Evolutionary conservation across 2,113 vertebrate species (phyloP).

Genomic region (Rhinolophus ferrumequinum): DNA sequence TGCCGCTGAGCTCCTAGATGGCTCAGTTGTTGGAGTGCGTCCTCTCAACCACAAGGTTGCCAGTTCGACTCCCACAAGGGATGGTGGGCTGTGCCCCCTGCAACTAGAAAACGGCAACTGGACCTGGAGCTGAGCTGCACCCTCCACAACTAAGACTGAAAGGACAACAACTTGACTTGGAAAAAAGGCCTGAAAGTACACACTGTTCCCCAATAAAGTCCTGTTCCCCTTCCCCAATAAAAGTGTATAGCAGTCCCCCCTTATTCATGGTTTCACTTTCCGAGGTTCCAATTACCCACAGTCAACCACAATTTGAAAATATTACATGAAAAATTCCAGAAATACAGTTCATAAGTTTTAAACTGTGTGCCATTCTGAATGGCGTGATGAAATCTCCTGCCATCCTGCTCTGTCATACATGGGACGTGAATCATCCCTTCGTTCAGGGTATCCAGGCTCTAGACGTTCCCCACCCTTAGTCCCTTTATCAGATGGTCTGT

Average conservation of each 20-base stretch:
- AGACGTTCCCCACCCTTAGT: background rate
- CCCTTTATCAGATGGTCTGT: background rate
- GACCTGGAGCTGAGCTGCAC: no score
- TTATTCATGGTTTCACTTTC: background rate
- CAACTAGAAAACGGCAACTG: no score
- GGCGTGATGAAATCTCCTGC: background rate
- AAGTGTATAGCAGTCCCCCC: background rate
- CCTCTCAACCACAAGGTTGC: no score
- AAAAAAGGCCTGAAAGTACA: no score
- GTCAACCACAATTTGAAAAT: background rate
- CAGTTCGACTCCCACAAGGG: no score
- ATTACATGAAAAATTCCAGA: background rate
- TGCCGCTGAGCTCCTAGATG: no score
- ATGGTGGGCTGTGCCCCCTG: no score
- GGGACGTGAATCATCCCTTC: background rate
- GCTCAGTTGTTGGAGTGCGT: no score
- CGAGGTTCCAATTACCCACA: background rate
- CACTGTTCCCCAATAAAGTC: no score
- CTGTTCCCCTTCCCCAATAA: no score
- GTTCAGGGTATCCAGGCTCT: background rate
- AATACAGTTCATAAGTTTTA: background rate
- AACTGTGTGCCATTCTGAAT: background rate
- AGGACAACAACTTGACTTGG: no score
- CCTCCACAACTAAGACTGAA: no score
- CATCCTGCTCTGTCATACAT: background rate